phyloP scores from a whole-genome alignment of 1,140 invertebrate species.

The Latrodectus geometricus region DNA sequence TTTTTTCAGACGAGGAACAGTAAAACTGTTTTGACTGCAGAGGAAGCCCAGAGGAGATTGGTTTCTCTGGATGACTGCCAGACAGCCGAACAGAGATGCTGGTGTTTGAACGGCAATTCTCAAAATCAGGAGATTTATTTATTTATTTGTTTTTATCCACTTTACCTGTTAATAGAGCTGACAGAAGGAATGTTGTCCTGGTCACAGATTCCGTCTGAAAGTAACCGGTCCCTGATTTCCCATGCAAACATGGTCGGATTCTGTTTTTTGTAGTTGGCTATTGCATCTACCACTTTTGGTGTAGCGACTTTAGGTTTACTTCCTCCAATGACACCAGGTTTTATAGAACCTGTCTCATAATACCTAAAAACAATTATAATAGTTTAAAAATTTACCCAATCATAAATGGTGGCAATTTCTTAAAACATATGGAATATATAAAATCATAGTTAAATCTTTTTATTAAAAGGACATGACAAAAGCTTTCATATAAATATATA shows the following conservation, averaged over 20 bases:
- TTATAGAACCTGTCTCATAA: conserved; percentile 98
- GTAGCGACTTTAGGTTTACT: conserved; percentile 99
- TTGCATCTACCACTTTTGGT: conserved; percentile 97
- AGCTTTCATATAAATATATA: too few relatives aligned
- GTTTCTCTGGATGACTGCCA: too few relatives aligned
- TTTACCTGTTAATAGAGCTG: conserved; percentile 97
- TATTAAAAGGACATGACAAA: too few relatives aligned
- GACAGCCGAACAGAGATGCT: too few relatives aligned
- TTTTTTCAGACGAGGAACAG: neutral
- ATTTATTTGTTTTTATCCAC: too few relatives aligned
- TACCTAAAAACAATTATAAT: conserved; percentile 76
- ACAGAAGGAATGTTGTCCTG: conserved; percentile 99
- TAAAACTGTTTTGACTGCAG: conserved; percentile 67
- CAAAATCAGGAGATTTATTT: too few relatives aligned
- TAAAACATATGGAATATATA: too few relatives aligned
- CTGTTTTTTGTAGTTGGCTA: conserved; percentile 97
- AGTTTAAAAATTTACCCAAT: too few relatives aligned
- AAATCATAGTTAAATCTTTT: too few relatives aligned
- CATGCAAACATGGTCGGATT: conserved; percentile 99
- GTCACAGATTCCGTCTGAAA: conserved; percentile 96
- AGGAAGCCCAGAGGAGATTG: too few relatives aligned
- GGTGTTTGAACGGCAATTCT: too few relatives aligned
- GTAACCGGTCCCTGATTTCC: conserved; percentile 97
- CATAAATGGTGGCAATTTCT: neutral
- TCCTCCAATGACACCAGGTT: conserved; percentile 98